Evolutionary conservation across 2,113 vertebrate species (phyloP).

Genomic region (Sialia sialis): DNA sequence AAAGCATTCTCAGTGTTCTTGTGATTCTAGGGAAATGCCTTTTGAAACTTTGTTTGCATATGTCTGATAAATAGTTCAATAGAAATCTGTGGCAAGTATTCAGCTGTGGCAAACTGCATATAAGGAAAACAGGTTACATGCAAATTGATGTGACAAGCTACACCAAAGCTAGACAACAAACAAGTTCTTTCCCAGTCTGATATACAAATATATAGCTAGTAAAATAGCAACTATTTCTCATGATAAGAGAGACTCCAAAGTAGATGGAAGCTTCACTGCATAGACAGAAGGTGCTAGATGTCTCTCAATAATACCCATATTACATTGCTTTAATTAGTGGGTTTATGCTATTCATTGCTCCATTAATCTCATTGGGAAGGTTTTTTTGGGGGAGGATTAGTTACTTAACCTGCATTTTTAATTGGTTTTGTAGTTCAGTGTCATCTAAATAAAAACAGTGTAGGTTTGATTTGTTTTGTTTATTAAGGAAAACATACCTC

Average conservation of each 20-base stretch:
- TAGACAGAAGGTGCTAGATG: background rate
- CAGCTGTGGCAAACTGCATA: background rate
- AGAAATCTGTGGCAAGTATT: background rate
- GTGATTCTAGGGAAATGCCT: background rate
- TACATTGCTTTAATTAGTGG: constrained; percentile 17
- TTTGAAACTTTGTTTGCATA: background rate
- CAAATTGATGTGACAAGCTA: background rate
- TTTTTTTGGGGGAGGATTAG: background rate
- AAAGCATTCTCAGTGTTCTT: background rate
- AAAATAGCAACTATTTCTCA: background rate
- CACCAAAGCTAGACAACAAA: background rate
- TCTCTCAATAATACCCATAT: background rate
- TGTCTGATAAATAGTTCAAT: background rate
- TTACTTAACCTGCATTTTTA: constrained; percentile 40
- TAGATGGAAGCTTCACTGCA: background rate
- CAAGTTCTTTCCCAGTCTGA: background rate
- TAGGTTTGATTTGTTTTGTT: background rate
- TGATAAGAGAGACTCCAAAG: background rate
- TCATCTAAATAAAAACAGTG: background rate
- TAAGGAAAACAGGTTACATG: background rate
- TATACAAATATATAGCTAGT: background rate
- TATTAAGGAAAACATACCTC: background rate
- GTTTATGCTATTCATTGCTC: constrained; percentile 2
- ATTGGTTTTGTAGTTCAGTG: background rate
- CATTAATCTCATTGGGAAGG: background rate